phyloP scores from a whole-genome alignment of 2,113 vertebrate species.

The Paracanthobrama guichenoti region DNA sequence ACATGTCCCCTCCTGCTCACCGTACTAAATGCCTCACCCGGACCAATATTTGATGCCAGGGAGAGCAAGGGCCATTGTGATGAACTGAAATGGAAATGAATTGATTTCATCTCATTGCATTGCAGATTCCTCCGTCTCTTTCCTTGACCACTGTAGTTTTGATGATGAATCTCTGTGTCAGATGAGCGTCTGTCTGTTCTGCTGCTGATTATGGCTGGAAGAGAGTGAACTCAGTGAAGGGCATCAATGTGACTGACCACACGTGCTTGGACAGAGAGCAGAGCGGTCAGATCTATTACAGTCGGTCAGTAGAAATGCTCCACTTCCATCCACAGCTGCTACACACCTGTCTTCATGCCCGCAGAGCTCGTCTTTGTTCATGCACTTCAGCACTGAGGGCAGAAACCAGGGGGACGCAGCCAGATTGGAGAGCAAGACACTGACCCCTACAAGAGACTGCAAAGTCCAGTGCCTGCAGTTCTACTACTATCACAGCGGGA shows the following conservation, averaged over 20 bases:
- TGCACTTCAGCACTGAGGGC: not conserved
- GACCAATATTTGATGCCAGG: too few species aligned
- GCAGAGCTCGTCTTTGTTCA: not conserved
- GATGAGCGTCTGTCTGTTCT: conserved; percentile 57
- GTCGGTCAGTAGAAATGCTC: too few species aligned
- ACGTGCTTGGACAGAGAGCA: conserved; percentile 33
- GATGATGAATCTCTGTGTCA: conserved; percentile 42
- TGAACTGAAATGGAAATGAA: too few species aligned
- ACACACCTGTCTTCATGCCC: not conserved
- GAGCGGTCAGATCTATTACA: not conserved
- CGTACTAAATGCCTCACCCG: too few species aligned
- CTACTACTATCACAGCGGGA: conserved; percentile 75
- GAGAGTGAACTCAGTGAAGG: not conserved
- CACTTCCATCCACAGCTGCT: too few species aligned
- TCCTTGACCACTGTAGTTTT: conserved; percentile 60
- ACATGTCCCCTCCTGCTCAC: too few species aligned
- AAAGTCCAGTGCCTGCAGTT: conserved; percentile 79
- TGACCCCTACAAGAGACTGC: conserved; percentile 75
- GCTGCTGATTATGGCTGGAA: conserved; percentile 38
- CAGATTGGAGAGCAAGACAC: conserved; percentile 69
- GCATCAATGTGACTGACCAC: conserved; percentile 5
- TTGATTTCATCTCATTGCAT: too few species aligned
- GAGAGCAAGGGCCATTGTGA: too few species aligned
- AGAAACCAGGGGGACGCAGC: conserved; percentile 58
- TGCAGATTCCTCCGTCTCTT: conserved; percentile 36